A percentile compares a stretch with the other conserved stretches of the same genome.
These are phyloP conservation scores for Trochalopteron elliotii DNA, from an alignment of 2,113 vertebrate species.

Conservation along the genomic window DNA sequence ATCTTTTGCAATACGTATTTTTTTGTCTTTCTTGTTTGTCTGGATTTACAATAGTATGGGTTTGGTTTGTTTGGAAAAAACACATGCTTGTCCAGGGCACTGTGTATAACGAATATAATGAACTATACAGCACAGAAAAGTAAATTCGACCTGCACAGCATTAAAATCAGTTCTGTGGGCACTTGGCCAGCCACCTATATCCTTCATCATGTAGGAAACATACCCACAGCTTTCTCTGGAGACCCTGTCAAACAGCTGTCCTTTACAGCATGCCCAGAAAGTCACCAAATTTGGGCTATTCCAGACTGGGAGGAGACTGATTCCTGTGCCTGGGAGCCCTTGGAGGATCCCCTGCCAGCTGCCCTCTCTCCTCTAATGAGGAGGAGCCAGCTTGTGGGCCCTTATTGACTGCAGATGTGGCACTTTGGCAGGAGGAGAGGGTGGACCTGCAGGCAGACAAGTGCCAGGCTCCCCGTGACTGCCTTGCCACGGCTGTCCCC, in stretches of 20 bases:
- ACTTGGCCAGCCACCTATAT: slow-evolving; percentile 68
- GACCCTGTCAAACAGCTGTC: slow-evolving; percentile 68
- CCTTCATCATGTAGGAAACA: slow-evolving; percentile 67
- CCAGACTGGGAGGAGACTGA: slow-evolving; percentile 60
- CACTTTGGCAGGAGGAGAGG: slow-evolving; percentile 61
- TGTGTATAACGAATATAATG: slow-evolving; percentile 43
- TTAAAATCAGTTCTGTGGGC: slow-evolving; percentile 62
- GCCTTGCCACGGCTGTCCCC: not conserved
- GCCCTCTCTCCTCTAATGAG: slow-evolving; percentile 67
- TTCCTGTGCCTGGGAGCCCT: slow-evolving; percentile 57
- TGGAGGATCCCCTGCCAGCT: slow-evolving; percentile 65
- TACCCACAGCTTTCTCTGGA: slow-evolving; percentile 64
- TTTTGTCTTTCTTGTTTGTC: not conserved
- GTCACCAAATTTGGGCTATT: slow-evolving; percentile 68
- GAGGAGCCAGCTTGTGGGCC: slow-evolving; percentile 64
- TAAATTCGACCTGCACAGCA: slow-evolving; percentile 57
- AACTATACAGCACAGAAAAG: slow-evolving; percentile 35
- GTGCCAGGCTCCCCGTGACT: slow-evolving; percentile 39
- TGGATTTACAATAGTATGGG: slow-evolving; percentile 1
- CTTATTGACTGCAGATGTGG: slow-evolving; percentile 67
- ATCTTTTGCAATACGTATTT: not conserved
- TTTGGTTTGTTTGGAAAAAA: slow-evolving; percentile 8
- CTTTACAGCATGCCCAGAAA: slow-evolving; percentile 67
- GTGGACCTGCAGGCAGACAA: slow-evolving; percentile 55
- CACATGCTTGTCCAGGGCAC: slow-evolving; percentile 6